Base-by-base conservation (phyloP, 2,888 invertebrate species). In the Koerneria pararmatus region DNA sequence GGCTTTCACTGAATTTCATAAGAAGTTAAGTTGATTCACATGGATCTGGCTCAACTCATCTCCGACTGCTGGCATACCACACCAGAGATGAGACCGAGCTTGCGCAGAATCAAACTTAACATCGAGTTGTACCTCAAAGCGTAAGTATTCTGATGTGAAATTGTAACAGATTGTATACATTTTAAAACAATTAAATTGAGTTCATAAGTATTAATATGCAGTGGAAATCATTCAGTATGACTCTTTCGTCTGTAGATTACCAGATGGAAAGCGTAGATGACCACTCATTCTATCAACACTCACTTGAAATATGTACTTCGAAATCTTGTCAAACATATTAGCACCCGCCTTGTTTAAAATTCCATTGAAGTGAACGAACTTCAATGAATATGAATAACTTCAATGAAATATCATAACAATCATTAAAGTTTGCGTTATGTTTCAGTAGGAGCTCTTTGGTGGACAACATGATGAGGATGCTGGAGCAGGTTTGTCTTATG, bases 391-490 rank as follows among this genome's bases (percentile, higher is more conserved):
- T n/a, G n/a, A n/a, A n/a, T n/a, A n/a, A n/a, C n/a, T n/a, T n/a
- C n/a, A n/a, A n/a, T n/a, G n/a, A n/a, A n/a, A n/a, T n/a, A n/a
- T n/a, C n/a, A n/a, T n/a, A n/a, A n/a, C n/a, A n/a, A 3, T 34
- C 15, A 11, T 15, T n/a, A 32, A 19, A 15, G 19, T 1, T 37
- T n/a, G 15, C 19, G 2, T 49, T 41, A 15, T 61, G 31, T 75
- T 76, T 67, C 61, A 80, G 78, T 49, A 80, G 79, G 61, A 82
- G 82, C 49, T 74, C 74, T 27, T 68, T 82, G 41, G 82, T 82
- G 29, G 82, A 82, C 63, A 82, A 82, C 65, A 81, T 81, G 80
- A 81, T 80, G 72, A 68, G 78, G 24, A 75, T 77, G 53, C 74
- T 76, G 76, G 76, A 76, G 29, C 49, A 69, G 66, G 70, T 68